Evolutionary conservation across 2,888 invertebrate genomes (phyloP), one percentile per base, ranked within the genome.

Genomic region (Zhuqinia jingwanae): DNA sequence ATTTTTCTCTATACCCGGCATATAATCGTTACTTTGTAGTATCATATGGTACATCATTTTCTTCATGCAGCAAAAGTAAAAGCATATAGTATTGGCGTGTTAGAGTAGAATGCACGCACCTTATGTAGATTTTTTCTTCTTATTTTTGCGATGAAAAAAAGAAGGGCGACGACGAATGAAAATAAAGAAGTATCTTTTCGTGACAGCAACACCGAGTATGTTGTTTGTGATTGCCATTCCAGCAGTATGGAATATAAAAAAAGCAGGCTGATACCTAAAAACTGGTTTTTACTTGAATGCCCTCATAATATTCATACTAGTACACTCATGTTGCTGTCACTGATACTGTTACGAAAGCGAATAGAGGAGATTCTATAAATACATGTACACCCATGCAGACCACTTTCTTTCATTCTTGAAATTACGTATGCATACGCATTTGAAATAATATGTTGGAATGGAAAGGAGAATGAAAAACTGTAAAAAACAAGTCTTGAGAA

Each of bases 241-340:
- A 36, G 47, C 2, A 27, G 42, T 6, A 73, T 1, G 45, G 76
- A 11, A n/a, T n/a, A n/a, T n/a, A n/a, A 36, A 8, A 36, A 58
- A 58, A 45, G 47, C 45, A 22, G 58, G 45, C 27, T 53, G 58
- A 73, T 45, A 58, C 53, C 47, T 82, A 47, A 17, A 22, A 75
- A 82, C 75, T 75, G 75, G 47, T 75, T 84, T 84, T 68, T 84
- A 84, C 27, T 68, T 77, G 77, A 84, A 84, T 84, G 83, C 53
- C 17, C 77, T 68, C 77, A 56, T 68, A 84, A 68, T 68, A 68
- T 77, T 84, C 47, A 45, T 17, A 27, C 22, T 22, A 22, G n/a
- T n/a, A n/a, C 25, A 17, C 65, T 42, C 22, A 15, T 47, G 50
- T 22, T 42, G n/a, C 36, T 36, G 36, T 36, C 47, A 25, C 68